A percentile compares a stretch with the other conserved stretches of the same genome.
Evolutionary conservation across 2,797 vertebrate genomes (phyloP).

Genomic region (Acridotheres tristis): DNA sequence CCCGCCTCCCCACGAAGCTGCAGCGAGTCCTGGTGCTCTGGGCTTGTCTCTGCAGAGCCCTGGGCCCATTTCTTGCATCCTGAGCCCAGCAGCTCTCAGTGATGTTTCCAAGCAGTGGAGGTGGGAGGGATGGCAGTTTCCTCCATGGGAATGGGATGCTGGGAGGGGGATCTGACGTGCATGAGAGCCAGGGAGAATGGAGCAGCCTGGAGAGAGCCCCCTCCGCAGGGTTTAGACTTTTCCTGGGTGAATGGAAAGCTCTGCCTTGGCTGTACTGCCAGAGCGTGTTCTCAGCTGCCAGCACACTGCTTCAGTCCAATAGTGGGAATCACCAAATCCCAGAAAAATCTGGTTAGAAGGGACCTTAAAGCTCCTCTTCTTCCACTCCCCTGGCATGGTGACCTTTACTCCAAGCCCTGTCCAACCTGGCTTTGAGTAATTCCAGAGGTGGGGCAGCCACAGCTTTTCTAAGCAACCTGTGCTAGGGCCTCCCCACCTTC

Average conservation of each 20-base stretch:
- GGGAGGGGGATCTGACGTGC: accelerated
- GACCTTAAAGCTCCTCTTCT: not conserved
- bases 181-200: accelerated
- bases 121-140: not conserved
- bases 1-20: conserved; percentile 6
- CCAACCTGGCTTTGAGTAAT: not conserved
- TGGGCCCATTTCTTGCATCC: not conserved
- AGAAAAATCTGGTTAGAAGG: not conserved
- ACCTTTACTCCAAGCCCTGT: not conserved
- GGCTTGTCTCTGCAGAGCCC: not conserved
- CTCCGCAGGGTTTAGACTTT: accelerated
- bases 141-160: not conserved
- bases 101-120: not conserved
- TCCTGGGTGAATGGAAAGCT: not conserved
- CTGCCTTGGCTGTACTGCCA: not conserved
- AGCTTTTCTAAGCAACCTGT: not conserved
- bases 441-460: not conserved
- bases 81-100: conserved; percentile 4
- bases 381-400: not conserved
- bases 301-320: not conserved
- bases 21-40: conserved; percentile 18
- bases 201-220: not conserved
- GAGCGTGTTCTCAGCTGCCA: not conserved
- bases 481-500: not conserved
- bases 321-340: not conserved